Base-by-base conservation (phyloP, 1,140 invertebrate species). In the Phocides pigmalion region DNA sequence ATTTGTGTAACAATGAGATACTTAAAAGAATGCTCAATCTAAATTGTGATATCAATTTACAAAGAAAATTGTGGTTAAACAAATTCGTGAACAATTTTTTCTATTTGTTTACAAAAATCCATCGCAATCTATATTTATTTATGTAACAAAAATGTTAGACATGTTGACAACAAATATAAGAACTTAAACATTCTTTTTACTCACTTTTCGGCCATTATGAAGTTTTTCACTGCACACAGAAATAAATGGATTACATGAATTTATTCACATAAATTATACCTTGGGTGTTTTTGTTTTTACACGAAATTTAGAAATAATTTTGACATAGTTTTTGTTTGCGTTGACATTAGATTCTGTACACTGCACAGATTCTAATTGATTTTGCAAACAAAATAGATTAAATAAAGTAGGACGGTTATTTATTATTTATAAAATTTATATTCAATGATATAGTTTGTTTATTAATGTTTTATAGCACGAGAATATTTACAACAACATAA, bases 271-370 rank as follows among this genome's bases (percentile, higher is more conserved):
- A 72, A 75, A 77, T 73, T 73, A 68, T 49, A 81, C 61, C 66
- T 62, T 72, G 70, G 74, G 70, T 82, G 74, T 81, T 82, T 75
- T 86, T 84, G 72, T 84, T 84, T 74, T 82, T 83, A 90, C 87
- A 82, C 68, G 71, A 82, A 87, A 90, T 87, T 90, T 90, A 81
- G 82, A 82, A 85, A 70, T 79, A 88, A 79, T 83, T 84, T 87
- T 88, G 82, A 88, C 83, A 83, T 85, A 87, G 76, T 90, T 88
- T 88, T 39, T 87, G 79, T 88, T 87, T 87, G 83, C 84, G 80
- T 86, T 89, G 85, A 90, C 87, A 90, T 81, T 72, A 76, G 71
- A 32, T 32, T 32, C n/a, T 32, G 28, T 32, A 32, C 28, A 32
- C 28, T 28, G 25, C 6, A 28, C 25, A 28, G 25, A 28, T 28